Base-by-base conservation (phyloP, 2,113 vertebrate genomes). In the Pomatostomus ruficeps region DNA sequence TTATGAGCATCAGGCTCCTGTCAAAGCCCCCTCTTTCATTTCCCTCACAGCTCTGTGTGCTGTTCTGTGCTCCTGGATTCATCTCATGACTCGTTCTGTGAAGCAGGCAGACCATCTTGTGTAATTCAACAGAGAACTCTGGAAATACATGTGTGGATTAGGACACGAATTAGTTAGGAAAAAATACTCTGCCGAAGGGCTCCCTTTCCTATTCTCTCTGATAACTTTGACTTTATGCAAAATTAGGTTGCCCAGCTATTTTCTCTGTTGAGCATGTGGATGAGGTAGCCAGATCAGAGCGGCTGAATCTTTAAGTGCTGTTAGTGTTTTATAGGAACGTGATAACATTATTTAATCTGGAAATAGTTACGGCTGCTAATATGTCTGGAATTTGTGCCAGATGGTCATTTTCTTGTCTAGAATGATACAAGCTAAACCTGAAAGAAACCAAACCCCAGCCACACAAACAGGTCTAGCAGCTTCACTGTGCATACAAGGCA, bases 201-300 rank as follows among this genome's bases (percentile, higher is more conserved):
- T 66, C 29, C 36, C 88, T 93, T 96, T 94, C 54, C 93, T 97
- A 93, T 33, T 92, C 76, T 79, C 79, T 68, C 78, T 95, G 96
- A 93, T 97, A 96, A 96, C 73, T 95, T 85, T 75, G 88, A 97
- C 94, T 98, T 98, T 84, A 93, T 93, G 96, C 95, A 97, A 97
- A 97, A 94, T 78, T 45, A 96, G 91, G 97, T 98, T 98, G 95
- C 98, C 94, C 93, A 96, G 94, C 96, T 96, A 88, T 95, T 89
- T 97, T 97, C 95, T 95, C 78, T 40, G 28, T 96, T 92, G 79
- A 97, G 97, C 95, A 89, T 85, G 91, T 96, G 98, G 97, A 97
- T 98, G 96, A 98, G 98, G 98, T 98, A 94, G 96, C 94, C 98
- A 97, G 97, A 98, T 98, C 97, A 98, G 97, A 98, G 96, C 61